Conservation (phyloP, 2,113 vertebrate species). For the Chloroceryle aenea region DNA sequence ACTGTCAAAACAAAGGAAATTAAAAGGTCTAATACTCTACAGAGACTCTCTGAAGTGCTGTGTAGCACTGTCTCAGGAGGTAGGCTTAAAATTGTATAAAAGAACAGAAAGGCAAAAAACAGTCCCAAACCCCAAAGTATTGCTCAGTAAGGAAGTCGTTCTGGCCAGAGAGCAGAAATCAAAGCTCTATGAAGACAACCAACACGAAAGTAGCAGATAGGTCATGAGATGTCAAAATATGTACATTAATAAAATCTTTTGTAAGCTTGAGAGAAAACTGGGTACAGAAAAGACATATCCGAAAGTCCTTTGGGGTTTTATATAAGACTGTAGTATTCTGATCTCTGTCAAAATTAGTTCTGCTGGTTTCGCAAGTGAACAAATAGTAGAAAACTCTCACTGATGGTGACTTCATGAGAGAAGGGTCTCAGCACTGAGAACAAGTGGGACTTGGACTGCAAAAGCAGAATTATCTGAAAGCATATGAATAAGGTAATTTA, state of each 20-base stretch:
- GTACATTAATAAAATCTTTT: not conserved
- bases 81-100: not conserved
- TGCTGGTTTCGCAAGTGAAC: not conserved
- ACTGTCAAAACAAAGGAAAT: constrained; percentile 18
- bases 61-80: not conserved
- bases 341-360: not conserved
- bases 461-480: not conserved
- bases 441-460: not conserved
- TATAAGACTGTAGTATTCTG: not conserved
- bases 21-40: not conserved
- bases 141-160: not conserved
- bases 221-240: constrained; percentile 13
- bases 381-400: not conserved
- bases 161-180: not conserved
- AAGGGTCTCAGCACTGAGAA: not conserved
- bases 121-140: not conserved
- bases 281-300: not conserved
- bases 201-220: not conserved
- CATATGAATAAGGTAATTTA: not conserved
- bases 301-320: not conserved
- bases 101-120: not conserved
- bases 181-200: not conserved
- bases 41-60: not conserved
- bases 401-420: not conserved
- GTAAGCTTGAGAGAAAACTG: not conserved